phyloP scores from a whole-genome alignment of 2,113 vertebrate genomes.

The Gallinago media region DNA sequence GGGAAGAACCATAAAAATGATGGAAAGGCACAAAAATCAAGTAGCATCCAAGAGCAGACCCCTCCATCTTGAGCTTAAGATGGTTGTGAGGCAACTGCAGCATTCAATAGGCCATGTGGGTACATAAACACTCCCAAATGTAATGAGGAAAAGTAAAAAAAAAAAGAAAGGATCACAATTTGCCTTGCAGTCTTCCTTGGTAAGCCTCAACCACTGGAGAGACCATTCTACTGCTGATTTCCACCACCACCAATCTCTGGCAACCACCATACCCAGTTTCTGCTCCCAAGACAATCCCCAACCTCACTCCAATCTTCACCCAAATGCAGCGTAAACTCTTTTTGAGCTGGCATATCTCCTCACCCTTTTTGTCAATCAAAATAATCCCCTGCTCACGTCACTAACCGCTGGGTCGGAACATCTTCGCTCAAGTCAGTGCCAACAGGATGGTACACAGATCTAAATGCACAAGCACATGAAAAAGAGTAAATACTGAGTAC shows the following conservation, averaged over 20 bases:
- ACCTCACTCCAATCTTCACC: accelerated
- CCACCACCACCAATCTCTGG: neutral
- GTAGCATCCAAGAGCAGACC: neutral
- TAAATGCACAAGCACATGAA: accelerated
- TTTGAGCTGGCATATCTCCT: neutral
- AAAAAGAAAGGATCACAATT: neutral
- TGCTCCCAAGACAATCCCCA: neutral
- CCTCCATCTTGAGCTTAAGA: neutral
- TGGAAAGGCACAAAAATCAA: neutral
- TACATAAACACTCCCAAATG: neutral
- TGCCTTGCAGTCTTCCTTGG: neutral
- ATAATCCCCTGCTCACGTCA: neutral
- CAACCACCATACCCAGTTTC: accelerated
- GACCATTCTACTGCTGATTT: neutral
- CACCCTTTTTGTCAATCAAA: too few relatives aligned
- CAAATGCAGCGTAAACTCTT: neutral
- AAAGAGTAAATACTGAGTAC: neutral
- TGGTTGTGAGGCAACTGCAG: neutral
- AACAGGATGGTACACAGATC: accelerated
- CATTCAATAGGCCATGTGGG: neutral
- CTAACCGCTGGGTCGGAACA: neutral
- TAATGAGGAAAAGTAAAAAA: neutral
- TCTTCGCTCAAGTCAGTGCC: neutral
- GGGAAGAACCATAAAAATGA: neutral
- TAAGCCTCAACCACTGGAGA: neutral